Percentiles rank a stretch among this genome's conserved stretches.
These are phyloP conservation scores for Priocnemis perturbator DNA, from an alignment of 2,888 invertebrate species.

Conservation along the genomic window DNA sequence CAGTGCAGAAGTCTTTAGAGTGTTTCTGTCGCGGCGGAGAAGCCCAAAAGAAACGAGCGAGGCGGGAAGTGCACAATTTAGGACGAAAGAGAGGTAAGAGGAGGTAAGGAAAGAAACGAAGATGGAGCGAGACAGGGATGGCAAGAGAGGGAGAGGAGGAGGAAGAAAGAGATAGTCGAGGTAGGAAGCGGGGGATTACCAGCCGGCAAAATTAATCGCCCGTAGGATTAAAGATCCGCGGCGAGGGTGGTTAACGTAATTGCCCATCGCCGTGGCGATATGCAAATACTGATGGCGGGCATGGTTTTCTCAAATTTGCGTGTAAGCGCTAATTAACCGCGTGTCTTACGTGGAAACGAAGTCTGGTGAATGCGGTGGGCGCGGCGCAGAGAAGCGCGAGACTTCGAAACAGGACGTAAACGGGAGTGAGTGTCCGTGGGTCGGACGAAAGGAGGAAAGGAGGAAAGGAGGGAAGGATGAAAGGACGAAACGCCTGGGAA, in stretches of 20 bases:
- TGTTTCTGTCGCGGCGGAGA: too few species aligned
- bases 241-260: constrained; percentile 31
- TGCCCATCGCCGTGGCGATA: constrained; percentile 40
- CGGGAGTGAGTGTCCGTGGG: constrained; percentile 16
- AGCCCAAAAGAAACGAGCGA: too few species aligned
- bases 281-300: constrained; percentile 45
- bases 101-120: not conserved
- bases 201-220: constrained; percentile 30
- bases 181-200: not conserved
- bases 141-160: too few species aligned
- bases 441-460: not conserved
- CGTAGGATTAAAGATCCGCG: constrained; percentile 33
- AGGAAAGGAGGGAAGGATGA: not conserved
- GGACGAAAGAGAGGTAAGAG: not conserved
- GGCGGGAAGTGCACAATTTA: too few species aligned
- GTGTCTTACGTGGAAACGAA: constrained; percentile 44
- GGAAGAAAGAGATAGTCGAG: too few species aligned
- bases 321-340: constrained; percentile 56
- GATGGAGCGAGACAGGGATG: too few species aligned
- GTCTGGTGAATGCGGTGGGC: constrained; percentile 20
- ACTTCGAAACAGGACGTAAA: constrained; percentile 14
- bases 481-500: constrained; percentile 1
- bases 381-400: not conserved
- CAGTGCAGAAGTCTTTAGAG: too few species aligned
- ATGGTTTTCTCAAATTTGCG: constrained; percentile 35